Conservation (phyloP, 2,888 invertebrate genomes). For the Prenolepis imparis region DNA sequence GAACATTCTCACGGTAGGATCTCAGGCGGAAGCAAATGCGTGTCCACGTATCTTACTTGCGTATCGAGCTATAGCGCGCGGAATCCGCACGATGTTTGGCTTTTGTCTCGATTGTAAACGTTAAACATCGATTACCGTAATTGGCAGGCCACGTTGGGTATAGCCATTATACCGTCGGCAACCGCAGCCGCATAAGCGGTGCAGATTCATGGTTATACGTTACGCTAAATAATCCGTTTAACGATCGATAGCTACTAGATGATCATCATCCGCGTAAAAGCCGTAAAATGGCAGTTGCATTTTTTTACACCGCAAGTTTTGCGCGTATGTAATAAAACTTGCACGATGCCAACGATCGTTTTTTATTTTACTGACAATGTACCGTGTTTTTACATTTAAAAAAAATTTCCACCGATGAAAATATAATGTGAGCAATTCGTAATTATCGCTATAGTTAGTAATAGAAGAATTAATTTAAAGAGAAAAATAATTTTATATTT, state of each 20-base stretch:
- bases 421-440: background rate
- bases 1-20: constrained; percentile 34
- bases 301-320: constrained; percentile 23
- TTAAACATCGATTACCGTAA: constrained; percentile 82
- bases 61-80: constrained; percentile 28
- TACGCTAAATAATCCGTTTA: constrained; percentile 79
- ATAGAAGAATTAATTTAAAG: background rate
- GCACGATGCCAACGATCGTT: constrained; percentile 2
- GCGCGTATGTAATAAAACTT: constrained; percentile 18
- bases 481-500: background rate
- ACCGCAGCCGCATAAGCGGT: constrained; percentile 73
- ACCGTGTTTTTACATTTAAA: background rate
- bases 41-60: constrained; percentile 48
- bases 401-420: background rate
- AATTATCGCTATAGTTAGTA: background rate
- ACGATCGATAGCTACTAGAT: constrained; percentile 66
- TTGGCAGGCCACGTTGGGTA: constrained; percentile 74
- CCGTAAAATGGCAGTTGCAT: background rate
- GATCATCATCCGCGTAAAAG: constrained; percentile 43
- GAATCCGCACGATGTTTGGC: constrained; percentile 60
- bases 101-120: constrained; percentile 74
- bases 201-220: constrained; percentile 77
- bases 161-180: constrained; percentile 67
- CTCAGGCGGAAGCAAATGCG: constrained; percentile 23
- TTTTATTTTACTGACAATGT: background rate